Evolutionary conservation across 2,113 vertebrate genomes (phyloP), one percentile per base, ranked within the genome.

Genomic region (human (Homo sapiens)): DNA sequence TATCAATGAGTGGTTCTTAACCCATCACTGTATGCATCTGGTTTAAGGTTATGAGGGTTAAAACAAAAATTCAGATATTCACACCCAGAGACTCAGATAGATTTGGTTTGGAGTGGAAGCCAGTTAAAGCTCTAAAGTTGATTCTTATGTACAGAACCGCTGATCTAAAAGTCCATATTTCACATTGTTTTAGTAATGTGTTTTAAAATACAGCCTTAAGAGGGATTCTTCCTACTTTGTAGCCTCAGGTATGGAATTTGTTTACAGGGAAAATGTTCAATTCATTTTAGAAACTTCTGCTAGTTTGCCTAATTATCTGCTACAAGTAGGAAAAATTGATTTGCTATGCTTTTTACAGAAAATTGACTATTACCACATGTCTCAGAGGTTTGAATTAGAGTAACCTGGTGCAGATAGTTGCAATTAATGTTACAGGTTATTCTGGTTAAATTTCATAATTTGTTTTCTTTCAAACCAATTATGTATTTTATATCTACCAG

Each of bases 281-380:
- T 88, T 93, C 50, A 35, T 82, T 96, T 96, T 91, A 89, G 70
- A 68, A 96, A 95, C 43, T 30, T 97, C 43, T 80, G 35, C 25
- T 94, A 43, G 45, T 88, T 78, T 95, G 40, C 84, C 72, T 97
- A 35, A 89, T 90, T 94, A 90, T 89, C 89, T 89, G 9, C 32
- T 55, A 73, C n/a, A 23, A 79, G 43, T 66, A 81, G 52, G 20
- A 16, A 93, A 96, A 93, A 95, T 86, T 91, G 92, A 80, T 96
- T 98, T 85, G n/a, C 79, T 91, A 2, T 59, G 75, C 38, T 55
- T 95, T 90, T 94, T 92, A 57, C 38, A 90, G 14, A 97, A 43
- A 95, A 57, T 90, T 92, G 32, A 96, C n/a, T 75, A 8, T 83
- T 81, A 88, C 23, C 22, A 4, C 22, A 27, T 90, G 52, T 40